Conservation (phyloP, 1,140 invertebrate species). For the Tetragnatha versicolor region DNA sequence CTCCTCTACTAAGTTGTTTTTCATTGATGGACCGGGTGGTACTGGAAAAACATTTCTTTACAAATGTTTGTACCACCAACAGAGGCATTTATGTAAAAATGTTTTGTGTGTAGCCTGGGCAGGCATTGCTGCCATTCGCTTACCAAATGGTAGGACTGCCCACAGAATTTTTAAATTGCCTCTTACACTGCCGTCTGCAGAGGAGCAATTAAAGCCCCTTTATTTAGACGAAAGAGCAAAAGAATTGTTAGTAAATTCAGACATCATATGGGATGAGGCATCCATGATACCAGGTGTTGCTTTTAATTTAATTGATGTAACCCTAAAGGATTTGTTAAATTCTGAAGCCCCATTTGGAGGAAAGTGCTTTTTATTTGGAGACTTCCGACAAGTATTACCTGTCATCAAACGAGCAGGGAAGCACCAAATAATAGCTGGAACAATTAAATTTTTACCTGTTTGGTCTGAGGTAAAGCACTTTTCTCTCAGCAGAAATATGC, state of each 20-base stretch:
- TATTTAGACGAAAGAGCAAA: slow-evolving; percentile 6
- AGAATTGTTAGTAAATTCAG: slow-evolving; percentile 17
- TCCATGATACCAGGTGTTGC: slow-evolving; percentile 55
- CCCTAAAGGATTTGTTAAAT: slow-evolving; percentile 62
- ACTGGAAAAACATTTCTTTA: too few species aligned
- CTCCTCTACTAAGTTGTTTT: slow-evolving; percentile 55
- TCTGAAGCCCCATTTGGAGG: slow-evolving; percentile 54
- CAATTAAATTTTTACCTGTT: slow-evolving; percentile 60
- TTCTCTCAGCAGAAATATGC: slow-evolving; percentile 54
- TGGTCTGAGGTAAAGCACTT: slow-evolving; percentile 11
- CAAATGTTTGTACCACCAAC: slow-evolving; percentile 51
- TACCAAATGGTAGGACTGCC: slow-evolving; percentile 66
- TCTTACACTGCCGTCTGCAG: slow-evolving; percentile 54
- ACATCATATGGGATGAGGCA: slow-evolving; percentile 59
- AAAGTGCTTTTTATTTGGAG: too few species aligned
- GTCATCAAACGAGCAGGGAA: slow-evolving; percentile 62
- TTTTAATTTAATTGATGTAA: slow-evolving; percentile 58
- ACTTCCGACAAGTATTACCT: slow-evolving; percentile 66
- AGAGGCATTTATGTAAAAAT: slow-evolving; percentile 57
- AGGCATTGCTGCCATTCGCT: slow-evolving; percentile 68
- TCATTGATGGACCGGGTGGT: too few species aligned
- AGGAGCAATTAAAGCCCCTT: too few species aligned
- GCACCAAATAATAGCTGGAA: slow-evolving; percentile 61
- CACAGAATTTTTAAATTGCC: slow-evolving; percentile 67
- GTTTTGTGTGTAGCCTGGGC: slow-evolving; percentile 67